Conservation (phyloP, 2,113 vertebrate genomes). For the Odontesthes bonariensis region DNA sequence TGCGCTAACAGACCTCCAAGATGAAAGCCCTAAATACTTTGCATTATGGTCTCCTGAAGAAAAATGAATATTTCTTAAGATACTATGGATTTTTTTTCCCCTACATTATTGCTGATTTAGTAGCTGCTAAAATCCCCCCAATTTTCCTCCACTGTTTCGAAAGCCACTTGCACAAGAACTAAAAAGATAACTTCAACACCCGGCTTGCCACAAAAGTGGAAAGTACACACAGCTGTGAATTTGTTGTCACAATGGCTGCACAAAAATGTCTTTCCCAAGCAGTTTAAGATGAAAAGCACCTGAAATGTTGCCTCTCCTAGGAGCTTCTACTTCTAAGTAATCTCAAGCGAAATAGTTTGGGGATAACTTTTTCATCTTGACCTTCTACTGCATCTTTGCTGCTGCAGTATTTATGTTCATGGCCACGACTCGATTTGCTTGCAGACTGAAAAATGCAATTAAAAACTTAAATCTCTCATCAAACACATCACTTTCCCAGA, state of each 20-base stretch:
- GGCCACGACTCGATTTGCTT: constrained; percentile 64
- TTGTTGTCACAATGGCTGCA: neutral
- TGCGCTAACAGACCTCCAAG: neutral
- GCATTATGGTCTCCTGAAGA: constrained; percentile 1
- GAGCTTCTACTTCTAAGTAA: neutral
- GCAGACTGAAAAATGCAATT: constrained; percentile 77
- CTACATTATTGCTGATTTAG: neutral
- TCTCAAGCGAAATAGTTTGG: neutral
- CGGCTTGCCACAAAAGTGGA: neutral
- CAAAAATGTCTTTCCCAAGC: neutral
- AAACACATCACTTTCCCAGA: constrained; percentile 74
- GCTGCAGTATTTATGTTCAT: constrained; percentile 29
- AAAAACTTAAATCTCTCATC: constrained; percentile 79
- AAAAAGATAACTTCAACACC: constrained; percentile 1
- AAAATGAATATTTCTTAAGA: neutral
- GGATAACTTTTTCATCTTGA: constrained; percentile 31
- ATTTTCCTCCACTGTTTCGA: neutral
- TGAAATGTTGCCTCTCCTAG: neutral
- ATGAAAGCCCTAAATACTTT: neutral
- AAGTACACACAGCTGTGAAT: neutral
- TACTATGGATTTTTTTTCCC: neutral
- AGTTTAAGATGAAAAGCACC: neutral
- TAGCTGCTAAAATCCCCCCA: too few relatives aligned
- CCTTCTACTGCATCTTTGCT: constrained; percentile 19
- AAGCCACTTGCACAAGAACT: neutral